Conservation (phyloP, 2,888 invertebrate genomes). For the Xylota segnis region DNA sequence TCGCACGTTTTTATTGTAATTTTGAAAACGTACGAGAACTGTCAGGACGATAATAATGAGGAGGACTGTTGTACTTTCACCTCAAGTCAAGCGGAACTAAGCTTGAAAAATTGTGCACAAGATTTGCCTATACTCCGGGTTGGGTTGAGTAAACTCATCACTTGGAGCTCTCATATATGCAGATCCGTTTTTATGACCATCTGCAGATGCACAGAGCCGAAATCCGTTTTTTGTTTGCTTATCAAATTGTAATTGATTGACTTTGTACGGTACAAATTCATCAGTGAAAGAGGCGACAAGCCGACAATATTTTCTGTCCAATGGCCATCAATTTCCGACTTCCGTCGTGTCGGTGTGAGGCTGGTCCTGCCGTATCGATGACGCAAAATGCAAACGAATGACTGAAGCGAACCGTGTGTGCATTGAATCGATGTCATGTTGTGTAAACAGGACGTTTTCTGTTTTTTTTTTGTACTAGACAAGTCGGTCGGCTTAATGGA, state of each 20-base stretch:
- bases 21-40: constrained; percentile 80
- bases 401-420: constrained; percentile 48
- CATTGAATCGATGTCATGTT: constrained; percentile 76
- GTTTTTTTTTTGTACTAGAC: constrained; percentile 42
- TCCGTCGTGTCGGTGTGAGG: constrained; percentile 43
- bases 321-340: constrained; percentile 73
- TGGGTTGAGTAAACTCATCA: neutral
- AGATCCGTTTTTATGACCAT: constrained; percentile 35
- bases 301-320: constrained; percentile 68
- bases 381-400: constrained; percentile 73
- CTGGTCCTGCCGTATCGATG: constrained; percentile 54
- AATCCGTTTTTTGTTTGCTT: constrained; percentile 67
- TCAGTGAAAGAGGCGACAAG: constrained; percentile 64
- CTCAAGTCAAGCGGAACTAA: constrained; percentile 55
- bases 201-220: constrained; percentile 45
- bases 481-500: constrained; percentile 55
- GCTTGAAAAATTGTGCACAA: constrained; percentile 59
- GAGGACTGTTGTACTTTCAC: constrained; percentile 48
- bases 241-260: constrained; percentile 77
- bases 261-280: constrained; percentile 66
- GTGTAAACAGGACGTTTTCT: constrained; percentile 74
- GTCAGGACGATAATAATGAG: constrained; percentile 79
- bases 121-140: constrained; percentile 38
- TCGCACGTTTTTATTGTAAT: constrained; percentile 83
- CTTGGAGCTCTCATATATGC: constrained; percentile 15